Evolutionary conservation across 1,140 invertebrate genomes (phyloP).

Genomic region (Drosophila pallidifrons): DNA sequence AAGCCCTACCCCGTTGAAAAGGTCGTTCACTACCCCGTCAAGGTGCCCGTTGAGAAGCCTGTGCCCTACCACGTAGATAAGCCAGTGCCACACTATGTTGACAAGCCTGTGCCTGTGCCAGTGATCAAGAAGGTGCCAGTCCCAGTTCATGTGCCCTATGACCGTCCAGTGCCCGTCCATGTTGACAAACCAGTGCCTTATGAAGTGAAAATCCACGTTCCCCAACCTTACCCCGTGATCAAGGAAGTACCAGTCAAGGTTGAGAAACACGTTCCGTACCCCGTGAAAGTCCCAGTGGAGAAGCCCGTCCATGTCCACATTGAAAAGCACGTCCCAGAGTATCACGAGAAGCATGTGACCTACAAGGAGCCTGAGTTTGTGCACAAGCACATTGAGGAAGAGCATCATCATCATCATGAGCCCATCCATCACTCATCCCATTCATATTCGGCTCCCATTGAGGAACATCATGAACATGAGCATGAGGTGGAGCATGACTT

Average conservation of each 20-base stretch:
- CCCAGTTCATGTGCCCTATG: conserved; percentile 86
- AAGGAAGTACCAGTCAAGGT: conserved; percentile 86
- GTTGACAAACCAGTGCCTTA: conserved; percentile 87
- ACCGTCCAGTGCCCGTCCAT: conserved; percentile 87
- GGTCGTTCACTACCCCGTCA: conserved; percentile 89
- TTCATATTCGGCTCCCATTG: conserved; percentile 65
- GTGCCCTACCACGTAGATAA: conserved; percentile 89
- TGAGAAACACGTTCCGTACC: conserved; percentile 87
- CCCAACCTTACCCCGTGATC: conserved; percentile 86
- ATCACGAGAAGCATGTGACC: conserved; percentile 79
- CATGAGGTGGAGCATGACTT: conserved; percentile 81
- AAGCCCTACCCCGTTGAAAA: conserved; percentile 91
- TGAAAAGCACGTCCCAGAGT: conserved; percentile 81
- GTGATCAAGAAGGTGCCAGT: conserved; percentile 86
- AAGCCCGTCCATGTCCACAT: conserved; percentile 85
- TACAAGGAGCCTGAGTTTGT: conserved; percentile 83
- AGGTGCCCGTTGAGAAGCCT: conserved; percentile 89
- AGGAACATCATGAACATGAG: conserved; percentile 71
- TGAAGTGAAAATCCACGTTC: conserved; percentile 87
- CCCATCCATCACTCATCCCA: conserved; percentile 63
- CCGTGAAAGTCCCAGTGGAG: conserved; percentile 87
- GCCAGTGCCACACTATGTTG: conserved; percentile 88
- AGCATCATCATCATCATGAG: conserved; percentile 71
- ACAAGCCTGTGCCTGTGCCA: conserved; percentile 87
- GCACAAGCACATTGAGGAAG: conserved; percentile 79